Conservation (phyloP, 2,113 vertebrate species). For the Chaenogobius annularis region DNA sequence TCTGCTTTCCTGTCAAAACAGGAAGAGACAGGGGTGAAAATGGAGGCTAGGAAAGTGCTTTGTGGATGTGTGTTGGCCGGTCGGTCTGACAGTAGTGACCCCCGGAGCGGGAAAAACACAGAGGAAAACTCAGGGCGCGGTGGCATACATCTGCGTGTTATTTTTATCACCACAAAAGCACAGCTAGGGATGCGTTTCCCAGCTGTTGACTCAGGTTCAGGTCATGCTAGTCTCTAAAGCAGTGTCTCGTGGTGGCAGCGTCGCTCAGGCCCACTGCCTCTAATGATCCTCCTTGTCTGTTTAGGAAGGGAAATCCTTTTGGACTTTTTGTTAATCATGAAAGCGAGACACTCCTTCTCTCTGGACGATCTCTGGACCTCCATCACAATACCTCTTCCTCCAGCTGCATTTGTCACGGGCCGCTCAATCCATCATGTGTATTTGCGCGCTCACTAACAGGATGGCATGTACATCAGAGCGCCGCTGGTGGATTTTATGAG, state of each 20-base stretch:
- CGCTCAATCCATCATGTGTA: constrained; percentile 66
- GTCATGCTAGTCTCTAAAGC: constrained; percentile 58
- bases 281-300: constrained; percentile 54
- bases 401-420: constrained; percentile 53
- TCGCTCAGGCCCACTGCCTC: constrained; percentile 39
- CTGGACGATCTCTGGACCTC: constrained; percentile 66
- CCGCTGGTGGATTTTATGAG: constrained; percentile 20
- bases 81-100: constrained; percentile 64
- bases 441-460: constrained; percentile 50
- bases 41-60: constrained; percentile 72
- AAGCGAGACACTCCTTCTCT: constrained; percentile 63
- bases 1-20: constrained; percentile 80
- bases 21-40: constrained; percentile 73
- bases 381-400: constrained; percentile 68
- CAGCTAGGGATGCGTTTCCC: constrained; percentile 66
- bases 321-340: constrained; percentile 71
- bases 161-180: constrained; percentile 73
- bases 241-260: constrained; percentile 45
- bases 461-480: constrained; percentile 31
- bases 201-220: constrained; percentile 73
- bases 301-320: constrained; percentile 75
- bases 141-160: constrained; percentile 56
- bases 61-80: constrained; percentile 71
- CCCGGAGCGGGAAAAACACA: constrained; percentile 68
- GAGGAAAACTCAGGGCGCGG: constrained; percentile 55